Evolutionary conservation across 1,140 invertebrate species (phyloP).

Genomic region (Gryon sp.): DNA sequence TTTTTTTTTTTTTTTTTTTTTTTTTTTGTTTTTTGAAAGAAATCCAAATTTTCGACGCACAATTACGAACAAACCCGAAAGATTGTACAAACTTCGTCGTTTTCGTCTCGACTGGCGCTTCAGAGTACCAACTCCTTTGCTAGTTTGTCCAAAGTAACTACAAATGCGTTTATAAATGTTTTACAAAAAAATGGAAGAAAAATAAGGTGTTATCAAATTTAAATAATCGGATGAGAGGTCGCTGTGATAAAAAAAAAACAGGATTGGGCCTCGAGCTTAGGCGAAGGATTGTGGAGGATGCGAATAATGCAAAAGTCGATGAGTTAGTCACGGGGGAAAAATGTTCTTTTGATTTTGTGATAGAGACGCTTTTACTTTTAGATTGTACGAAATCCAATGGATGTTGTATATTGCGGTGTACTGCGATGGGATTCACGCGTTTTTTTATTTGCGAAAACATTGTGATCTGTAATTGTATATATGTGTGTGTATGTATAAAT

Average conservation of each 20-base stretch:
- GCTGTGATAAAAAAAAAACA: no score
- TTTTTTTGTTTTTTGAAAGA: background rate
- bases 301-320: no score
- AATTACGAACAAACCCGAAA: no score
- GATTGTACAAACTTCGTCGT: no score
- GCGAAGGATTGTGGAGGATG: no score
- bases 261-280: no score
- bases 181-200: no score
- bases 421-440: constrained; percentile 17
- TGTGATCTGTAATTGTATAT: constrained; percentile 26
- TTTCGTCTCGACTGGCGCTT: constrained; percentile 20
- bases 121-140: constrained; percentile 23
- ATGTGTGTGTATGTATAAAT: background rate
- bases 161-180: constrained; percentile 17
- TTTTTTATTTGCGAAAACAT: constrained; percentile 26
- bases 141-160: constrained; percentile 39
- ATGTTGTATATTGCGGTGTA: constrained; percentile 42
- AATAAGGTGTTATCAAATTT: no score
- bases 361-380: constrained; percentile 46
- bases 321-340: constrained; percentile 17
- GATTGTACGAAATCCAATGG: constrained; percentile 26
- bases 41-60: no score
- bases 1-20: no score
- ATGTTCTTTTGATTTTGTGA: constrained; percentile 31
- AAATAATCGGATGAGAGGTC: no score